A percentile compares a stretch with the other conserved stretches of the same genome.
phyloP scores from a whole-genome alignment of 2,797 vertebrate genomes.

The Sebastolobus altivelis region DNA sequence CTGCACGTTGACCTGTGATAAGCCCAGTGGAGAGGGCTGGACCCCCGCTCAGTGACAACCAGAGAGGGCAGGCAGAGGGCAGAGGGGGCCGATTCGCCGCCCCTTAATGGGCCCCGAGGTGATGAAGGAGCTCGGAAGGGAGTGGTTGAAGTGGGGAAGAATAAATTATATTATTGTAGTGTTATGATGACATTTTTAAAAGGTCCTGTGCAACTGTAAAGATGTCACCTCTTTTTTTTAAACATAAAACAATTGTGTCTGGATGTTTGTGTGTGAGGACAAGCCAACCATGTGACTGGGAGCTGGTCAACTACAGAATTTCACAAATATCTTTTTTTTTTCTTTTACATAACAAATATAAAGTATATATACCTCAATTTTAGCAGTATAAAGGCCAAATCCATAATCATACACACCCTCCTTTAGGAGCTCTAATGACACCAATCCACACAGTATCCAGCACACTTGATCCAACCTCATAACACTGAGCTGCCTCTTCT shows the following conservation, averaged over 20 bases:
- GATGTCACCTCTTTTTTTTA: conserved; percentile 72
- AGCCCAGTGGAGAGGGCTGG: conserved; percentile 82
- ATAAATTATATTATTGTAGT: conserved; percentile 27
- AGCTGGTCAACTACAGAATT: conserved; percentile 61
- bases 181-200: conserved; percentile 28
- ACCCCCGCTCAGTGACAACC: conserved; percentile 67
- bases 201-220: conserved; percentile 81
- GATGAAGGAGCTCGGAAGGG: conserved; percentile 19
- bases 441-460: not conserved
- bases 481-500: not conserved
- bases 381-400: not conserved
- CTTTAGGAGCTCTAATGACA: not conserved
- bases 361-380: not conserved
- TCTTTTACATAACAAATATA: not conserved
- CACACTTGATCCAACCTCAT: not conserved
- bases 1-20: conserved; percentile 91
- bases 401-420: not conserved
- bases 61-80: conserved; percentile 60
- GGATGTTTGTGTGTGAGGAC: conserved; percentile 81
- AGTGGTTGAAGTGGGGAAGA: not conserved
- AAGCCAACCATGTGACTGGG: conserved; percentile 84
- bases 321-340: not conserved
- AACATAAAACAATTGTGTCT: not conserved
- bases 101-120: conserved; percentile 60
- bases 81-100: conserved; percentile 85